Evolutionary conservation across 37 sponge, comb jelly and placozoan genomes (phyloP).

Genomic region (Spongilla lacustris): DNA sequence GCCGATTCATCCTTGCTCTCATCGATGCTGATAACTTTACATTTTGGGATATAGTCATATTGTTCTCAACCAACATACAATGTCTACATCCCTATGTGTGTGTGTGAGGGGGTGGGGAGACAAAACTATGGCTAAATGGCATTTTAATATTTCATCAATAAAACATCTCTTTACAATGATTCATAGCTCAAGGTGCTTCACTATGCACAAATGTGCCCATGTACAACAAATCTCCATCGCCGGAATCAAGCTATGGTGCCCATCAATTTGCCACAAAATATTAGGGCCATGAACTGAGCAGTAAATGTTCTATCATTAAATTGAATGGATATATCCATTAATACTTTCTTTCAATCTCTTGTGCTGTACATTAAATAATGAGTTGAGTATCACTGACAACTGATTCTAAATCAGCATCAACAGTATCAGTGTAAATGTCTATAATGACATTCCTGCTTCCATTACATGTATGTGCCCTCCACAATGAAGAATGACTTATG

Average conservation of each 20-base stretch:
- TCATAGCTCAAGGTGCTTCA: too few species aligned
- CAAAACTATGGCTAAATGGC: too few species aligned
- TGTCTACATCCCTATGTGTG: too few species aligned
- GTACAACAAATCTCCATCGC: constrained; percentile 42
- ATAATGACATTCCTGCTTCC: not conserved
- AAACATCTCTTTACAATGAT: too few species aligned
- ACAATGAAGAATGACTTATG: constrained; percentile 32
- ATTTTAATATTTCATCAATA: too few species aligned
- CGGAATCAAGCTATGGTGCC: constrained; percentile 49
- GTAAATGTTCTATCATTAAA: too few species aligned
- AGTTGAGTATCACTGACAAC: not conserved
- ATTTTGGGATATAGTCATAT: too few species aligned
- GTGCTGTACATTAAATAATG: constrained; percentile 8
- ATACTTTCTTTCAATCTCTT: constrained; percentile 12
- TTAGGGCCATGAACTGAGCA: constrained; percentile 38
- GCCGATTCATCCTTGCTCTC: too few species aligned
- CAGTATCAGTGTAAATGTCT: constrained; percentile 10
- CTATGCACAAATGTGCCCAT: constrained; percentile 50
- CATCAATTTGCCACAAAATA: constrained; percentile 56
- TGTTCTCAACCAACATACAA: too few species aligned
- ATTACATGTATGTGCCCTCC: constrained; percentile 7
- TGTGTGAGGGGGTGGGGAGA: too few species aligned
- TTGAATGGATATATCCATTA: constrained; percentile 23
- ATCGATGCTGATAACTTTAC: too few species aligned
- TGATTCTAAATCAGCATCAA: constrained; percentile 37